Base-by-base conservation (phyloP, 1,140 invertebrate genomes). In the Leptestheria dahalacensis region DNA sequence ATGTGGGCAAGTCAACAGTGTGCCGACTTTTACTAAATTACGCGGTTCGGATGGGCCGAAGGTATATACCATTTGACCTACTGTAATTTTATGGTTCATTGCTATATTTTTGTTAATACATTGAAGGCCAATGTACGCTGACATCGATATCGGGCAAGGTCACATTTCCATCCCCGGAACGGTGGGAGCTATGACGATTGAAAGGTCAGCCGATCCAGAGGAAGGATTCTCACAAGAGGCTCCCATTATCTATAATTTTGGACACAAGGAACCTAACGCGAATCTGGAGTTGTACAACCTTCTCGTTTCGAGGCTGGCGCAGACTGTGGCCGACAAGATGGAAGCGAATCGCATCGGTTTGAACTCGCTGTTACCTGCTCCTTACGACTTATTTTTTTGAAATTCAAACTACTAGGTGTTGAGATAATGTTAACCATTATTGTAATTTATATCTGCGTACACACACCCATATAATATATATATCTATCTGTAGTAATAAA, bases 61-160 rank as follows among this genome's bases (percentile, higher is more conserved):
- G 85, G 53, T 55, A 55, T n/a, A 55, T 23, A 49, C 15, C 23
- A 49, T 49, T 1, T 20, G 23, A 49, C 48, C 18, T 49, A 20
- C 23, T 51, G 18, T 51, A n/a, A 24, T 15, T 51, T 12, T 24
- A 51, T 12, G 15, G 25, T 15, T 51, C 11, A 18, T 24, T 24
- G 12, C 0, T 24, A 51, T 3, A 15, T 51, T n/a, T 20, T 51
- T 12, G 12, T 51, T 2, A 24, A 15, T 18, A 20, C 23, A 51
- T 20, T n/a, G 6, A 41, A 60, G 54, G 48, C 88, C 95, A 0
- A 85, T 98, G 61, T 93, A 84, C 73, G 90, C 97, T 2, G 96
- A 99, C 71, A 73, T 99, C 15, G 96, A 99, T 79, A 88, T 97
- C 10, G 94, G 92, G 10, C 93, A 98, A 75, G 93, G 91, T 1